Conservation (phyloP, 2,888 invertebrate genomes). For the Eristalis tenax region DNA sequence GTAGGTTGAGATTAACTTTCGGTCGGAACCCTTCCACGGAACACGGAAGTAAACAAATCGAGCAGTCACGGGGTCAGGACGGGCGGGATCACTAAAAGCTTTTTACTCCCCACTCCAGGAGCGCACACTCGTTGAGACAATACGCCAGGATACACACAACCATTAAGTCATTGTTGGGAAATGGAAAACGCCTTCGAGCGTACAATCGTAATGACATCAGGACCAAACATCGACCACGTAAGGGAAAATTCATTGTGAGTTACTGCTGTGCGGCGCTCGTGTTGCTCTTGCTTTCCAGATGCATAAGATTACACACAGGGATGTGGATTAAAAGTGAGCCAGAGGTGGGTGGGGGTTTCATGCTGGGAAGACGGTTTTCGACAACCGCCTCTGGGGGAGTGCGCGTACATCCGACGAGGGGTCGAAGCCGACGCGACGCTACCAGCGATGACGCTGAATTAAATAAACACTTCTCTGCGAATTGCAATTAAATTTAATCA, state of each 20-base stretch:
- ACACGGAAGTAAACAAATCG: slow-evolving; percentile 54
- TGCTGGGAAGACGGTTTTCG: slow-evolving; percentile 41
- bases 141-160: slow-evolving; percentile 65
- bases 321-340: slow-evolving; percentile 40
- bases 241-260: slow-evolving; percentile 43
- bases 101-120: slow-evolving; percentile 41
- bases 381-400: slow-evolving; percentile 48
- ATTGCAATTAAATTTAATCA: slow-evolving; percentile 72
- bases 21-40: slow-evolving; percentile 55
- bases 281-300: slow-evolving; percentile 36
- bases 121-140: slow-evolving; percentile 66
- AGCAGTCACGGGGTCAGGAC: neutral
- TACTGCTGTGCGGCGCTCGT: slow-evolving; percentile 30
- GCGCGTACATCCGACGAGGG: neutral
- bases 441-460: slow-evolving; percentile 49
- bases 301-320: slow-evolving; percentile 51
- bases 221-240: slow-evolving; percentile 60
- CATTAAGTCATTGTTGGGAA: slow-evolving; percentile 67
- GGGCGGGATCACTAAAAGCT: slow-evolving; percentile 50
- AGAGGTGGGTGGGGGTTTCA: neutral
- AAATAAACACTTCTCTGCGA: slow-evolving; percentile 65
- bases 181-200: slow-evolving; percentile 67
- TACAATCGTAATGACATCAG: slow-evolving; percentile 70
- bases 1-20: slow-evolving; percentile 50
- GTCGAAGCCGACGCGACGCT: slow-evolving; percentile 16